These are phyloP conservation scores for Lates japonicus DNA, from an alignment of 2,797 vertebrate genomes.

Conservation along the genomic window DNA sequence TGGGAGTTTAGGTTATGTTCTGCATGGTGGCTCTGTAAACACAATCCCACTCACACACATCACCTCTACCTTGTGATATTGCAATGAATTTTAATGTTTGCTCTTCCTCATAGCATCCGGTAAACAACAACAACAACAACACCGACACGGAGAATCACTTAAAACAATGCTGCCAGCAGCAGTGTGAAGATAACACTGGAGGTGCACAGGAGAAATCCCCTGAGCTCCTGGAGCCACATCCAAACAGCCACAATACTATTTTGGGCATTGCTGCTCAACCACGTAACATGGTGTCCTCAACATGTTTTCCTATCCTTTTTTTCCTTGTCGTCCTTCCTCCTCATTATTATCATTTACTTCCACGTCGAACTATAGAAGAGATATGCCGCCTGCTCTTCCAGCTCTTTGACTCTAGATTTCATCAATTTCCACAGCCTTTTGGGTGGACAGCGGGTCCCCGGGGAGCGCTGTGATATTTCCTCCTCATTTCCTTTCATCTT, in stretches of 20 bases:
- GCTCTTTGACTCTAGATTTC: conserved; percentile 54
- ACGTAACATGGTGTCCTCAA: conserved; percentile 35
- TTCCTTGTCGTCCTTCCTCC: conserved; percentile 8
- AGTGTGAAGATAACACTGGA: conserved; percentile 51
- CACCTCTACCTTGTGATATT: conserved; percentile 42
- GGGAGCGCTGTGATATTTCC: conserved; percentile 45
- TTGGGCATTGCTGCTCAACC: conserved; percentile 46
- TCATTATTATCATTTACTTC: conserved; percentile 36
- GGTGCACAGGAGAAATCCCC: conserved; percentile 53
- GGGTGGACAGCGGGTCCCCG: conserved; percentile 34
- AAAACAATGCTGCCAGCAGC: conserved; percentile 21
- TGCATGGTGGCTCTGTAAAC: conserved; percentile 40
- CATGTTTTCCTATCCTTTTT: conserved; percentile 22
- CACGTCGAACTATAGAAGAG: conserved; percentile 19
- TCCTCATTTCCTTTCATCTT: conserved; percentile 49
- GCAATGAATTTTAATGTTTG: conserved; percentile 53
- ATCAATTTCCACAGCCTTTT: conserved; percentile 46
- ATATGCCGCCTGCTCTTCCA: conserved; percentile 27
- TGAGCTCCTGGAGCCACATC: conserved; percentile 38
- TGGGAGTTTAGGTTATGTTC: conserved; percentile 55
- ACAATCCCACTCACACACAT: conserved; percentile 56
- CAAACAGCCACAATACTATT: conserved; percentile 63
- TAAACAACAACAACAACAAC: conserved; percentile 53
- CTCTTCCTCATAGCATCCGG: conserved; percentile 45
- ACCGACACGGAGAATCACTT: conserved; percentile 43